Evolutionary conservation across 2,888 invertebrate genomes (phyloP).

Genomic region (Andricus curvator): DNA sequence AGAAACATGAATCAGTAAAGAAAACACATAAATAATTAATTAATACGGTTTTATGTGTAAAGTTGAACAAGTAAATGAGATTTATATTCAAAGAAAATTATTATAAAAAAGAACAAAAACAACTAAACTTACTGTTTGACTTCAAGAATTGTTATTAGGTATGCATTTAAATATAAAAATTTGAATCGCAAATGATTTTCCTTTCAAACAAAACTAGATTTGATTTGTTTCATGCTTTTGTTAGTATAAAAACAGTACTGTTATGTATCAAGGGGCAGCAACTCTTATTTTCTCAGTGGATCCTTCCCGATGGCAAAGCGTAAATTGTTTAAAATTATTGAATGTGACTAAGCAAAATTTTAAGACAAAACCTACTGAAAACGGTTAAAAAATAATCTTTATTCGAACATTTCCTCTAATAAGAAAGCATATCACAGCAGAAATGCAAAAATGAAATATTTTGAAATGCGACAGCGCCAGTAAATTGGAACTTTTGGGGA

Average conservation of each 20-base stretch:
- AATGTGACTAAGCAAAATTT: too few species aligned
- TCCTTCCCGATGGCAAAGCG: too few species aligned
- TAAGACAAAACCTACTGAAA: too few species aligned
- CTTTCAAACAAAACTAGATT: neutral
- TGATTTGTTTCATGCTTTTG: conserved; percentile 58
- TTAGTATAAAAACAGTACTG: conserved; percentile 55
- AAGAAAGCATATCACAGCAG: neutral
- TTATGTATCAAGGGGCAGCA: neutral
- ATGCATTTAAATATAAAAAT: neutral
- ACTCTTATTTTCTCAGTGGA: neutral
- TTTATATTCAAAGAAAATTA: neutral
- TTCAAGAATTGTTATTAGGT: neutral
- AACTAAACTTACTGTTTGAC: neutral
- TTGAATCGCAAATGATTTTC: neutral
- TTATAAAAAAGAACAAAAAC: neutral
- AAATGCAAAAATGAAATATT: neutral
- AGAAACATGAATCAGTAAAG: conserved; percentile 30
- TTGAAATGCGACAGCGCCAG: neutral
- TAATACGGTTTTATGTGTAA: conserved; percentile 8
- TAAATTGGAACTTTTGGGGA: too few species aligned
- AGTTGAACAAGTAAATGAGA: conserved; percentile 31
- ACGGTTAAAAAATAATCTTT: too few species aligned
- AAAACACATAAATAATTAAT: neutral
- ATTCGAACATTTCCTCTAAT: neutral
- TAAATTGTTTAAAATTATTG: too few species aligned